Evolutionary conservation across 1,140 invertebrate genomes (phyloP).

Genomic region (Anagrus nilaparvatae): DNA sequence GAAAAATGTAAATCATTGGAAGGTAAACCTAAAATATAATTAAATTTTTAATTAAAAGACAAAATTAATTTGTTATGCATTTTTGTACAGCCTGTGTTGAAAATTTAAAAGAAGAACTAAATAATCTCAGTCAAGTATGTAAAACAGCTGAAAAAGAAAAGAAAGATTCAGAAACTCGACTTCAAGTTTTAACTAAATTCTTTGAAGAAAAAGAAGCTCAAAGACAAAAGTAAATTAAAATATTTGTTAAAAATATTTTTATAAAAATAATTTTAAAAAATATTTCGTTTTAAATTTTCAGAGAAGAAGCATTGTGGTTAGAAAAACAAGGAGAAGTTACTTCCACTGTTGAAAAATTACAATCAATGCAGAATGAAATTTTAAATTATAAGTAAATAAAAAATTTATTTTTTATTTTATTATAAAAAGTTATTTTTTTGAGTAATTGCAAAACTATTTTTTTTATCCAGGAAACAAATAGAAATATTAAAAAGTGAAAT

Average conservation of each 20-base stretch:
- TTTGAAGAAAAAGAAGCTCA: conserved; percentile 82
- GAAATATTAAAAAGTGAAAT: conserved; percentile 69
- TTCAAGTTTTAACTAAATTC: conserved; percentile 76
- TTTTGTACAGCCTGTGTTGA: conserved; percentile 36
- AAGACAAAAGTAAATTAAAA: conserved; percentile 59
- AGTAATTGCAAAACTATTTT: conserved; percentile 8
- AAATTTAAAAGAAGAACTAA: conserved; percentile 41
- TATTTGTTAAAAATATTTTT: conserved; percentile 12
- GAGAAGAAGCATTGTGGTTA: conserved; percentile 72
- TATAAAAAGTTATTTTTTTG: background rate
- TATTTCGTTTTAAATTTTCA: conserved; percentile 24
- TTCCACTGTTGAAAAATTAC: conserved; percentile 66
- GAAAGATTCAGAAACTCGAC: conserved; percentile 66
- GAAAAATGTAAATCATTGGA: conserved; percentile 36
- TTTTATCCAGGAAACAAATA: conserved; percentile 52
- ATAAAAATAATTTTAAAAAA: conserved; percentile 4
- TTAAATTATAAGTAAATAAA: conserved; percentile 69
- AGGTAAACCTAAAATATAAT: conserved; percentile 22
- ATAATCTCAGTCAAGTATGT: conserved; percentile 51
- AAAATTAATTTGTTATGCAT: conserved; percentile 3
- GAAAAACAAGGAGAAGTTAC: conserved; percentile 74
- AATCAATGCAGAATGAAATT: conserved; percentile 66
- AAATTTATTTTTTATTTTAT: conserved; percentile 10
- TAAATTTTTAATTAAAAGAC: conserved; percentile 15
- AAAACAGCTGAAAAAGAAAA: conserved; percentile 66